phyloP scores from a whole-genome alignment of 2,797 vertebrate genomes.

The Hafferia zeledoni region DNA sequence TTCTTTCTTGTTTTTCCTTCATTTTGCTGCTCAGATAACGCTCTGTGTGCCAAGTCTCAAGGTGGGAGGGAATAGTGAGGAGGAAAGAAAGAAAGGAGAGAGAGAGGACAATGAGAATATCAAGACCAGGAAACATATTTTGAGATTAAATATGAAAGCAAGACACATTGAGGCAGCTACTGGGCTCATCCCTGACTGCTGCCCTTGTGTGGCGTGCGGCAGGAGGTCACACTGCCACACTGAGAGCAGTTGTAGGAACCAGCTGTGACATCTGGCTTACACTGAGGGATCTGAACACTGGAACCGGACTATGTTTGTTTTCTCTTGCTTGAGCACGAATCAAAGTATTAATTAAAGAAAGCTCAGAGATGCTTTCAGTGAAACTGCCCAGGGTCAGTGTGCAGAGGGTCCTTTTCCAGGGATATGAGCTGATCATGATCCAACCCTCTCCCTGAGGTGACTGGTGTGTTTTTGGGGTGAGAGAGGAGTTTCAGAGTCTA shows the following conservation, averaged over 20 bases:
- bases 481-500: neutral
- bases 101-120: neutral
- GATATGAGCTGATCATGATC: neutral
- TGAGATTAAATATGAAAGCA: neutral
- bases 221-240: neutral
- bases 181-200: neutral
- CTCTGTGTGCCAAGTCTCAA: neutral
- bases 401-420: neutral
- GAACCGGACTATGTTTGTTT: neutral
- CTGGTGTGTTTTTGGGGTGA: neutral
- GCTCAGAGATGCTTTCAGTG: neutral
- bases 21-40: neutral
- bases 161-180: neutral
- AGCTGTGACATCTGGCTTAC: slow-evolving; percentile 17
- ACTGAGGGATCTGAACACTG: neutral
- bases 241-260: neutral
- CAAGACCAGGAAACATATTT: neutral
- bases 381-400: neutral
- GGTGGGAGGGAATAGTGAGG: neutral
- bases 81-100: neutral
- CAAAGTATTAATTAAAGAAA: slow-evolving; percentile 47
- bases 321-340: slow-evolving; percentile 2
- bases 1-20: neutral
- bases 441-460: neutral
- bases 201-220: neutral